These are phyloP conservation scores for Phocoena sinus DNA, from an alignment of 2,113 vertebrate genomes.

Conservation along the genomic window DNA sequence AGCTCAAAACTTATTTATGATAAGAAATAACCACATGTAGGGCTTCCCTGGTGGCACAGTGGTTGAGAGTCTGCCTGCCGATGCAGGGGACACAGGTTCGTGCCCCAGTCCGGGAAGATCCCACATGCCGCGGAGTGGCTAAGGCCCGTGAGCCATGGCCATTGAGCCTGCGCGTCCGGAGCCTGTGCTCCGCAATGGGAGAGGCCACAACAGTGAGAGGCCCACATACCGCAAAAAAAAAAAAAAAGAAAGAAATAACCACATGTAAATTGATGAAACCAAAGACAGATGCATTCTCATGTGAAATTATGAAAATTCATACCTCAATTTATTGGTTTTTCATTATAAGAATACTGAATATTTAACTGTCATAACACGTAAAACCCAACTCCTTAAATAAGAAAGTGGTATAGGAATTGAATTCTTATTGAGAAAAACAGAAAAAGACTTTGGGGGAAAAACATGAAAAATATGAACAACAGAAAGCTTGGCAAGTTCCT, in stretches of 20 bases:
- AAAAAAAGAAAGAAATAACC: slow-evolving; percentile 47
- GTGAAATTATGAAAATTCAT: slow-evolving; percentile 70
- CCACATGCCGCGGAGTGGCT: no score
- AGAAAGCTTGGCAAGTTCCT: background rate
- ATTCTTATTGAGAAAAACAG: slow-evolving; percentile 25
- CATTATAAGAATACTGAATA: slow-evolving; percentile 57
- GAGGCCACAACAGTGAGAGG: no score
- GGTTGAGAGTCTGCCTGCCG: no score
- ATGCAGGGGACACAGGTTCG: no score
- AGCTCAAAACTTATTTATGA: slow-evolving; percentile 60
- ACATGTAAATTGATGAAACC: slow-evolving; percentile 57
- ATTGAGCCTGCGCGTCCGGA: no score
- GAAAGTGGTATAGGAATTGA: slow-evolving; percentile 28
- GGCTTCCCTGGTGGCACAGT: no score
- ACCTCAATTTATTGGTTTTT: slow-evolving; percentile 64
- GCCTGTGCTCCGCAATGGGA: no score
- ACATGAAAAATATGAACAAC: background rate
- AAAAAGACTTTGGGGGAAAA: slow-evolving; percentile 1
- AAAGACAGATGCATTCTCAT: slow-evolving; percentile 61
- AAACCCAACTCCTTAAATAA: slow-evolving; percentile 43
- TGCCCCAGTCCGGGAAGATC: no score
- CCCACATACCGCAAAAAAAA: no score
- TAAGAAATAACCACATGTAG: slow-evolving; percentile 63
- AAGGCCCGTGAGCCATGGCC: no score
- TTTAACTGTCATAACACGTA: slow-evolving; percentile 58